Conservation (phyloP, 2,888 invertebrate species). For the Epinotia nisella region DNA sequence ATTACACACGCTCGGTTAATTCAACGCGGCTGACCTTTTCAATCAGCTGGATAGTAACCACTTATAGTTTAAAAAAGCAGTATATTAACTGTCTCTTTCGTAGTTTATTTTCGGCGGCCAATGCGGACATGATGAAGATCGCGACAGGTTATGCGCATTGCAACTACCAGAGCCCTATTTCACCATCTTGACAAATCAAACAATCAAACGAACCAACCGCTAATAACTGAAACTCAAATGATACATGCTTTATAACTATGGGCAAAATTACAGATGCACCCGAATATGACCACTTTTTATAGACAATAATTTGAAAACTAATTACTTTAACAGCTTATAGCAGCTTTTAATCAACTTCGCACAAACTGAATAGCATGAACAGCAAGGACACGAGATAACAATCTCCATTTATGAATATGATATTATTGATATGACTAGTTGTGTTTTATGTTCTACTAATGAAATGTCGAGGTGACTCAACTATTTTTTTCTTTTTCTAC, state of each 20-base stretch:
- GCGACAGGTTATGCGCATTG: no score
- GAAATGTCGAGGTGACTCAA: slow-evolving; percentile 1
- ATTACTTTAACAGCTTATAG: slow-evolving; percentile 1
- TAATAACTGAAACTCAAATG: neutral
- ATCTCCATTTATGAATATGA: neutral
- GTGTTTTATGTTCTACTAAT: slow-evolving; percentile 17
- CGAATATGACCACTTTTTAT: slow-evolving; percentile 1
- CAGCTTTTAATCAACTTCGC: slow-evolving; percentile 9
- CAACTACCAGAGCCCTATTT: no score
- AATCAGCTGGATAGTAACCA: slow-evolving; percentile 27
- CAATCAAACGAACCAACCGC: neutral
- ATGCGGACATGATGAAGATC: no score
- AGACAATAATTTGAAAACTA: neutral
- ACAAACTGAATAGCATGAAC: neutral
- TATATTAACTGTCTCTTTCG: neutral
- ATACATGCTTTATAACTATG: neutral
- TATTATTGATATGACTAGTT: slow-evolving; percentile 16
- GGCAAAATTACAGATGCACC: neutral
- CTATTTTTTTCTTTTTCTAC: neutral
- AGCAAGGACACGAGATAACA: slow-evolving; percentile 12
- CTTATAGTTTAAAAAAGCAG: neutral
- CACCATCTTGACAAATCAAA: no score
- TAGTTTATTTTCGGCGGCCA: no score
- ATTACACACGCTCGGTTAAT: slow-evolving; percentile 24
- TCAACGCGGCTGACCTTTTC: slow-evolving; percentile 39